phyloP scores from a whole-genome alignment of 2,888 invertebrate genomes.

The Pristionchus fissidentatus region DNA sequence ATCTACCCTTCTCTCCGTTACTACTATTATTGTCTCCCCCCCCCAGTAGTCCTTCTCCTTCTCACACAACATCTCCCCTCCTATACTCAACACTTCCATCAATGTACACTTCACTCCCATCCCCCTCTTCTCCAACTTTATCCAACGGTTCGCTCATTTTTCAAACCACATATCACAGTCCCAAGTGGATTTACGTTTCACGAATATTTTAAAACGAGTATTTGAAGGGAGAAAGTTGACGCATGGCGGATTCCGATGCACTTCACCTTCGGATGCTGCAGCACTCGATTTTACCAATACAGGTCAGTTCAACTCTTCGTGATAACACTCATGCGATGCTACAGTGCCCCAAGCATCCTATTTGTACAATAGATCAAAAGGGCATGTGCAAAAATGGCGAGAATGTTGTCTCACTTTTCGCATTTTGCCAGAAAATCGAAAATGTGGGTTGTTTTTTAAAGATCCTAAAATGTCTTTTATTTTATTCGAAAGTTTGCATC shows the following conservation, averaged over 20 bases:
- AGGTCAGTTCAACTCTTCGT: no score
- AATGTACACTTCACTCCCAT: neutral
- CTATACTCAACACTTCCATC: neutral
- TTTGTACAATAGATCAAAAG: neutral
- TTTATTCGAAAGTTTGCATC: no score
- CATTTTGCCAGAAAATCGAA: no score
- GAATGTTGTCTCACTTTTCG: no score
- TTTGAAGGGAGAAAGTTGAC: no score
- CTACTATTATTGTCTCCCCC: constrained; percentile 30
- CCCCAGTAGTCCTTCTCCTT: neutral
- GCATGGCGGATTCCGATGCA: neutral
- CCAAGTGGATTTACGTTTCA: no score
- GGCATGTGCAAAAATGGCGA: neutral
- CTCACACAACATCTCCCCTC: constrained; percentile 5
- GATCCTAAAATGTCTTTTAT: no score
- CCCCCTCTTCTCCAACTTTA: neutral
- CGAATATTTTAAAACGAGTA: no score
- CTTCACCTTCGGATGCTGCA: neutral
- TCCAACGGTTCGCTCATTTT: neutral
- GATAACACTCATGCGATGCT: no score
- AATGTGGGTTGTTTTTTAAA: no score
- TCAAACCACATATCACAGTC: no score
- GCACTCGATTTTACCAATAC: neutral
- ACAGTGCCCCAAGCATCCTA: no score
- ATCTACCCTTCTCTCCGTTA: constrained; percentile 22